Conservation (phyloP, 2,888 invertebrate species). For the Nomada hirtipes region DNA sequence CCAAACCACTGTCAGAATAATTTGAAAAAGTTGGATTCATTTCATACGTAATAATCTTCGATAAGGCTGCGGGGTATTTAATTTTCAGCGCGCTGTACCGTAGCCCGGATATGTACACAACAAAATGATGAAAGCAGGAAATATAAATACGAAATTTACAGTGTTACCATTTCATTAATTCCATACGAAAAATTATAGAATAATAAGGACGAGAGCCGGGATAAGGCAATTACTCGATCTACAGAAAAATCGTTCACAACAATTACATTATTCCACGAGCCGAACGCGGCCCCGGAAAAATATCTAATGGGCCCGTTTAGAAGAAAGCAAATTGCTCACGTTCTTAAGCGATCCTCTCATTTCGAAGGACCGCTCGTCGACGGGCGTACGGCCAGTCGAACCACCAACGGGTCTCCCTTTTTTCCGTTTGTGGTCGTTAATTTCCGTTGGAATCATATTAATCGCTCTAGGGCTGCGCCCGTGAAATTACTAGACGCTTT, state of each 20-base stretch:
- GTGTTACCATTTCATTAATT: too few relatives aligned
- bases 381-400: slow-evolving; percentile 27
- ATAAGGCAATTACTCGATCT: too few relatives aligned
- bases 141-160: too few relatives aligned
- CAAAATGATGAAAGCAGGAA: too few relatives aligned
- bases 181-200: too few relatives aligned
- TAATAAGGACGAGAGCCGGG: too few relatives aligned
- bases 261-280: background rate
- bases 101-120: too few relatives aligned
- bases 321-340: slow-evolving; percentile 15
- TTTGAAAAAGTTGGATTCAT: too few relatives aligned
- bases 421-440: slow-evolving; percentile 71
- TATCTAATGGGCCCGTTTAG: background rate
- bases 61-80: too few relatives aligned
- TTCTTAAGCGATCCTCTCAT: slow-evolving; percentile 29
- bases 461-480: slow-evolving; percentile 75
- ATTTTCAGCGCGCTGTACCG: too few relatives aligned
- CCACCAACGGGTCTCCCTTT: slow-evolving; percentile 47
- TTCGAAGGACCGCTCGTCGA: slow-evolving; percentile 34
- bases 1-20: too few relatives aligned
- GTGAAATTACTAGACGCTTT: slow-evolving; percentile 77
- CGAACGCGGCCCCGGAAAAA: background rate
- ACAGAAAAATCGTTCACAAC: background rate
- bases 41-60: too few relatives aligned
- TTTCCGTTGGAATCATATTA: slow-evolving; percentile 74